Evolutionary conservation across 2,797 vertebrate genomes (phyloP), one percentile per base, ranked within the genome.

Genomic region (Adrianichthys oophorus): DNA sequence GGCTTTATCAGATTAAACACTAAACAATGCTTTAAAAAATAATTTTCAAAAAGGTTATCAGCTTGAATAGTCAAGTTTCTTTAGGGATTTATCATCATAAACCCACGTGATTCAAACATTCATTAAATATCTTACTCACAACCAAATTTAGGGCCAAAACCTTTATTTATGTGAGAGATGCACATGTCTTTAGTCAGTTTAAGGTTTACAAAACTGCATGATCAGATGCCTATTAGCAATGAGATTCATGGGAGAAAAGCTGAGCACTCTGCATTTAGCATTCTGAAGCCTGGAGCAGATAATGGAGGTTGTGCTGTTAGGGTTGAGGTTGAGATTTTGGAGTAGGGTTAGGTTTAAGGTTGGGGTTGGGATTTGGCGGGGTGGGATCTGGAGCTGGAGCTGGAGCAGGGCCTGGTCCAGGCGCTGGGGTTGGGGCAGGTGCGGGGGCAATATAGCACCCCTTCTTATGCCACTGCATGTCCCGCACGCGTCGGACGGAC

Each of bases 391-490:
- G 52, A 1, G 19, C 15, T 0, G 16, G 66, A 6, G 19, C 49
- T 2, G 21, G 72, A 7, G 41, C 49, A 4, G 66, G 74, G 7
- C 7, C 51, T 4, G 68, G 68, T 19, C 48, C 58, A 6, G 69
- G 69, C 15, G 26, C 69, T 10, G 62, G 69, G 44, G 56, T 46
- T 1, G 70, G 70, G 18, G 52, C n/a, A 10, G 71, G 71, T 17
- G 56, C 55, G 10, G 80, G 82, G 37, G 52, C 68, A 42, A 81
- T 90, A 80, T 94, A 97, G 87, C 74, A 87, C 59, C 95, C 95
- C 12, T 82, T 84, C 80, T 94, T 93, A 91, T 97, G 95, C 96
- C 96, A 97, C 89, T 96, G 95, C 94, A 94, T 95, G 92, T 97
- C 96, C 14, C 93, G 91, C 72, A 97, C 90, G 1, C 93, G 93